phyloP scores from a whole-genome alignment of 1,140 invertebrate genomes.

The Lasioglossum albipes region DNA sequence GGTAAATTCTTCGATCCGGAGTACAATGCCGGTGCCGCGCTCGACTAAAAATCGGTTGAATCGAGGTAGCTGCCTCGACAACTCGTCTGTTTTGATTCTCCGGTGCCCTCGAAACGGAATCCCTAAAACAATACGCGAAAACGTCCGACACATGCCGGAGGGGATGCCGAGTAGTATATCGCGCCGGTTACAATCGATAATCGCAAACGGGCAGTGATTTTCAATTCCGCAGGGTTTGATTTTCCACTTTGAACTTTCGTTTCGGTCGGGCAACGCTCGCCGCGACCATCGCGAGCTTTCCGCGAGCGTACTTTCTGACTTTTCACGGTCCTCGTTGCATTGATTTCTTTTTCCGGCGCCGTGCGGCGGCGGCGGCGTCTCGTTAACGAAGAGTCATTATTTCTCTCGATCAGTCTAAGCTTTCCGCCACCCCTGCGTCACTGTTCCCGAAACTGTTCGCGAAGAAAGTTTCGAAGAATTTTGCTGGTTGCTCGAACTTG shows the following conservation, averaged over 20 bases:
- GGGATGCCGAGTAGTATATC: constrained; percentile 6
- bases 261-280: constrained; percentile 2
- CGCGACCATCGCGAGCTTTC: not conserved
- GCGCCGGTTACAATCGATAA: constrained; percentile 27
- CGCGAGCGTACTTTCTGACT: not conserved
- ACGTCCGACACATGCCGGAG: not conserved
- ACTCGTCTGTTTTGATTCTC: constrained; percentile 31
- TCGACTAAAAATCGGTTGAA: not conserved
- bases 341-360: too few relatives aligned
- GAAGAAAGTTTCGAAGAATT: too few relatives aligned
- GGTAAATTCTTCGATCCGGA: too few relatives aligned
- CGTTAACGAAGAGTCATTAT: not conserved
- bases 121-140: not conserved
- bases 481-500: too few relatives aligned
- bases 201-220: constrained; percentile 53
- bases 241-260: constrained; percentile 27
- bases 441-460: not conserved
- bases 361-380: too few relatives aligned
- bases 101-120: not conserved
- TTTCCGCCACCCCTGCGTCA: not conserved
- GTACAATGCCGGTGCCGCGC: too few relatives aligned
- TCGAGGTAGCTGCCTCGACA: not conserved
- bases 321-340: too few relatives aligned
- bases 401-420: not conserved
- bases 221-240: constrained; percentile 57